phyloP scores from a whole-genome alignment of 2,888 invertebrate genomes.

The Pharmacophagus antenor region DNA sequence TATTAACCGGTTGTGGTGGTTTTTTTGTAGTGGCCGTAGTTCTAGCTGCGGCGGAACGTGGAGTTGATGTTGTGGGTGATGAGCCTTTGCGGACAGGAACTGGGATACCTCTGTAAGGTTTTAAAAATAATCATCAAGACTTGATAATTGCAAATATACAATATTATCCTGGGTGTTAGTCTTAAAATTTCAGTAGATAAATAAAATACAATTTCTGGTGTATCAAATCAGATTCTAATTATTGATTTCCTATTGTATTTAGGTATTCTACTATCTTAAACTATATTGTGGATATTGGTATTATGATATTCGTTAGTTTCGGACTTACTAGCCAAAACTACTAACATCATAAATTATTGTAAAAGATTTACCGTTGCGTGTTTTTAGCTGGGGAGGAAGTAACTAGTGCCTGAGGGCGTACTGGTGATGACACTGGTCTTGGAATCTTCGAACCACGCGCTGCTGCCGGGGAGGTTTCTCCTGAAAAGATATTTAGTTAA shows the following conservation, averaged over 20 bases:
- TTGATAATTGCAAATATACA: too few relatives aligned
- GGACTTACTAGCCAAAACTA: background rate
- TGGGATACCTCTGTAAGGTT: slow-evolving; percentile 73
- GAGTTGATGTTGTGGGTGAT: slow-evolving; percentile 63
- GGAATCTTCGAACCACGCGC: slow-evolving; percentile 86
- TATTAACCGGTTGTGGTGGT: slow-evolving; percentile 64
- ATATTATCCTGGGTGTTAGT: too few relatives aligned
- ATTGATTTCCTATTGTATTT: too few relatives aligned
- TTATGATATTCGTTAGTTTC: background rate
- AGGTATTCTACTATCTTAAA: background rate
- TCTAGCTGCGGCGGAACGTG: slow-evolving; percentile 40
- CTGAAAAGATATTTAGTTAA: slow-evolving; percentile 40
- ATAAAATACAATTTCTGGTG: too few relatives aligned
- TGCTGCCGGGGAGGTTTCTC: slow-evolving; percentile 72
- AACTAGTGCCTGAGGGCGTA: slow-evolving; percentile 77
- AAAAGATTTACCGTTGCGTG: slow-evolving; percentile 58
- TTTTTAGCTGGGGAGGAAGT: slow-evolving; percentile 69
- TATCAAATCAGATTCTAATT: too few relatives aligned
- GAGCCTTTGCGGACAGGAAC: slow-evolving; percentile 73
- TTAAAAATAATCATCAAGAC: too few relatives aligned
- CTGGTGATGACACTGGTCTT: slow-evolving; percentile 86
- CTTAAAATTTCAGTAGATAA: too few relatives aligned
- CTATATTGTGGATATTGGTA: too few relatives aligned
- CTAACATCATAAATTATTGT: background rate
- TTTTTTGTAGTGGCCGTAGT: slow-evolving; percentile 50